Base-by-base conservation (phyloP, 2,797 vertebrate genomes). In the Simalia tracyae region DNA sequence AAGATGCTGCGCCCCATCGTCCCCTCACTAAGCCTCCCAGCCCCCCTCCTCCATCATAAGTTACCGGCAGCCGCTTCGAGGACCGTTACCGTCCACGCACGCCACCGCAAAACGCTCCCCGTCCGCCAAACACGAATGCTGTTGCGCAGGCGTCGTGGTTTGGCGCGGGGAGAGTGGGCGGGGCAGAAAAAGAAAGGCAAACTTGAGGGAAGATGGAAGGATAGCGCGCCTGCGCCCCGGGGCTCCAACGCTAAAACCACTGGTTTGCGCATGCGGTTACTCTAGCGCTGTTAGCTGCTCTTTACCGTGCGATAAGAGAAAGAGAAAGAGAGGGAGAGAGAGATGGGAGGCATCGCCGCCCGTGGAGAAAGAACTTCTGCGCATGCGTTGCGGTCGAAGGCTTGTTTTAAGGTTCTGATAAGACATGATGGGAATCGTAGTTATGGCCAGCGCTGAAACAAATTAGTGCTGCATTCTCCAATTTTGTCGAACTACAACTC, bases 371-470 rank as follows among this genome's bases (percentile, higher is more conserved):
- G 3, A 10, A 2, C 12, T 72, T 72, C n/a, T 89, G 54, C 90
- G 90, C 90, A 66, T 91, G 90, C 54, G 87, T 81, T 11, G 3
- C 8, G 72, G 72, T 24, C 72, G 24, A 46, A 81, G 72, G 36
- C 2, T 81, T 46, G 19, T 46, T 81, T 81, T 81, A 24, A 81
- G 0, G 17, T 81, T 24, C 19, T 17, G 72, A 42, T 46, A 46
- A n/a, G 1, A 95, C 86, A 84, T 90, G 11, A 90, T 93, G 95
- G 95, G 95, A 96, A 92, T 4, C 93, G 95, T 95, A 31, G 95
- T 94, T 90, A 81, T 11, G 72, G 4, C 8, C 36, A 36, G 36
- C 42, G 72, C 19, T 10, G 72, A 42, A 76, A 36, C 72, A 9
- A 22, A 10, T 76, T 9, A 42, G 15, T 8, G 8, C 36, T 17